A percentile compares a stretch with the other conserved stretches of the same genome.
phyloP scores from a whole-genome alignment of 2,113 vertebrate species.

The Microcebus tavaratra region DNA sequence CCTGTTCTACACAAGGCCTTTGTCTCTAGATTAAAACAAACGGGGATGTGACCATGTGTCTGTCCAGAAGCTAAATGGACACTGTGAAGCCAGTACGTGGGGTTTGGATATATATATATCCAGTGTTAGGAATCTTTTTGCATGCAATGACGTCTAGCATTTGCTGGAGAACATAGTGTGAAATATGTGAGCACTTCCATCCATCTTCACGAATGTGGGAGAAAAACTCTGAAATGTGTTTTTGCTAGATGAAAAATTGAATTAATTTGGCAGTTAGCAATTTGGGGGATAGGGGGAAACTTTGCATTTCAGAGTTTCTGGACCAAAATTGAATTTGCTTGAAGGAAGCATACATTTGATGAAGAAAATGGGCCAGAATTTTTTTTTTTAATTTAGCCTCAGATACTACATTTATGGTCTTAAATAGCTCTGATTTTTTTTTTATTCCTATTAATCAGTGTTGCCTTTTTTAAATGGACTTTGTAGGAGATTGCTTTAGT shows the following conservation, averaged over 20 bases:
- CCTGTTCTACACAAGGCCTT: not conserved
- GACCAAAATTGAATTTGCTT: constrained; percentile 45
- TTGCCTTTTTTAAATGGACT: constrained; percentile 62
- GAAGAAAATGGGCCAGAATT: constrained; percentile 30
- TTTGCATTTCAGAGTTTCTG: constrained; percentile 35
- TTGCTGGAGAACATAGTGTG: constrained; percentile 19
- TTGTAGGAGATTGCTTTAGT: constrained; percentile 63
- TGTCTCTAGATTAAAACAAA: not conserved
- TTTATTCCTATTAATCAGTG: constrained; percentile 61
- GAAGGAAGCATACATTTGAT: constrained; percentile 54
- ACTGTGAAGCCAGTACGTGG: fast-evolving
- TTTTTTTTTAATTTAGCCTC: constrained; percentile 59
- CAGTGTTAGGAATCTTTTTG: constrained; percentile 14
- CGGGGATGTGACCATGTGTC: not conserved
- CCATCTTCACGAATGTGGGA: constrained; percentile 30
- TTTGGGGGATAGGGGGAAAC: not conserved
- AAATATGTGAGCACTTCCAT: constrained; percentile 23
- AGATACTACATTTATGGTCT: constrained; percentile 51
- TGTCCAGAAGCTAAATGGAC: not conserved
- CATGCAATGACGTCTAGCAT: not conserved
- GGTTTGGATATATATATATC: not conserved
- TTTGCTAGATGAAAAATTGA: constrained; percentile 56
- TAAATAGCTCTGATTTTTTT: constrained; percentile 42
- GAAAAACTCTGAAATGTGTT: constrained; percentile 57
- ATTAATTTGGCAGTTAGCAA: constrained; percentile 53